These are phyloP conservation scores for Heliothis virescens DNA, from an alignment of 1,140 invertebrate species.

Conservation along the genomic window DNA sequence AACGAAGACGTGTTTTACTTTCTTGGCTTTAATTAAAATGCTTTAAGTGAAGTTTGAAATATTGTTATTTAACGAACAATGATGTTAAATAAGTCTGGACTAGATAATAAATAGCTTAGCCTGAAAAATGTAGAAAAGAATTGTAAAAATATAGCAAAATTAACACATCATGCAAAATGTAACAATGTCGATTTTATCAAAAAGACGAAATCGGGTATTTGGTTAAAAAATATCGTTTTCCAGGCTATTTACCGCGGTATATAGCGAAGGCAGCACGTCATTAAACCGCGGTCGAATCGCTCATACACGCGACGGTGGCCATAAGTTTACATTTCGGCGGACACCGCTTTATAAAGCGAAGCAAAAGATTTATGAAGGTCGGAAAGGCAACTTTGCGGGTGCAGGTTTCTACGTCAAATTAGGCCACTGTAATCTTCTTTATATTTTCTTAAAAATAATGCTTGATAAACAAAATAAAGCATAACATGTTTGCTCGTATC, in stretches of 20 bases:
- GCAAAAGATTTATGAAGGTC: constrained; percentile 38
- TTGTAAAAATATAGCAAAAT: constrained; percentile 14
- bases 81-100: constrained; percentile 7
- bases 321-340: constrained; percentile 32
- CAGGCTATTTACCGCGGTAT: constrained; percentile 36
- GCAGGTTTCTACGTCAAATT: constrained; percentile 17
- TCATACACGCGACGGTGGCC: constrained; percentile 39
- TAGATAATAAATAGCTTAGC: constrained; percentile 17
- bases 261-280: constrained; percentile 25
- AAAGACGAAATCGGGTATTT: constrained; percentile 25
- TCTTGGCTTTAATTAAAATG: constrained; percentile 29
- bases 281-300: constrained; percentile 36
- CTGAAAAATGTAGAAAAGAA: not conserved
- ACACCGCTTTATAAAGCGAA: constrained; percentile 31
- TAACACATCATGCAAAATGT: constrained; percentile 35
- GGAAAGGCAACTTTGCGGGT: constrained; percentile 1
- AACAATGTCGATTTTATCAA: constrained; percentile 44
- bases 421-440: not conserved
- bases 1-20: constrained; percentile 33
- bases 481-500: constrained; percentile 4
- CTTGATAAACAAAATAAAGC: constrained; percentile 4
- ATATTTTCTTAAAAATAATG: not conserved
- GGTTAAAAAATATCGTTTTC: constrained; percentile 31
- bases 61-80: constrained; percentile 39
- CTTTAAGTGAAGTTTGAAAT: constrained; percentile 6